Evolutionary conservation across 2,888 invertebrate genomes (phyloP), one percentile per base, ranked within the genome.

Genomic region (Caenorhabditis wallacei): DNA sequence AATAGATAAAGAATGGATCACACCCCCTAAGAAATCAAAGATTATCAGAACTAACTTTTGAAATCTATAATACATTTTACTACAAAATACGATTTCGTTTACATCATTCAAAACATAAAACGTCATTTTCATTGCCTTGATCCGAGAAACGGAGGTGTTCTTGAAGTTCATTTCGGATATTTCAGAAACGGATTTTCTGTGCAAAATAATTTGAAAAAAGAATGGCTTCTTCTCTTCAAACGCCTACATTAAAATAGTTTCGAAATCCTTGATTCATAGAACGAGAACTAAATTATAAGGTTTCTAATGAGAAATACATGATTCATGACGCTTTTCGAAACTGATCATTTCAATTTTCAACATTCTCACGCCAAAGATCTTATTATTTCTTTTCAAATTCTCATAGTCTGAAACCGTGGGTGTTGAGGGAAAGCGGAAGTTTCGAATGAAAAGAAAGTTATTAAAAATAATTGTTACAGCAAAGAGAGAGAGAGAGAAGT

Each of bases 391-490:
- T 53, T 35, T 20, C 20, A 2, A 46, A 16, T 16, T 40, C 40
- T 40, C 40, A 40, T 40, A 46, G 48, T 64, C 46, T 61, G 74
- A 56, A 51, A 53, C 18, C 66, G 75, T 66, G 66, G 75, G 66
- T 64, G 74, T n/a, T 16, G 16, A 22, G 18, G 8, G 13, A 46
- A 74, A 35, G 56, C 64, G 57, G 63, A 69, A 69, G 56, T 48
- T 35, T 18, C n/a, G 10, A 18, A 61, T 5, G 24, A 13, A 43
- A 53, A 66, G 54, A 46, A 3, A 48, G 51, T 68, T 68, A 76
- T 76, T 76, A 76, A 76, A 76, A 61, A 59, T 76, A 76, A 76
- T 76, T 76, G 76, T 53, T 63, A 30, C 46, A 46, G n/a, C n/a
- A n/a, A n/a, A n/a, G n/a, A n/a, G n/a, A n/a, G n/a, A n/a, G n/a